These are phyloP conservation scores for Zelostemma sp. DNA, from an alignment of 1,140 invertebrate species.

Conservation along the genomic window DNA sequence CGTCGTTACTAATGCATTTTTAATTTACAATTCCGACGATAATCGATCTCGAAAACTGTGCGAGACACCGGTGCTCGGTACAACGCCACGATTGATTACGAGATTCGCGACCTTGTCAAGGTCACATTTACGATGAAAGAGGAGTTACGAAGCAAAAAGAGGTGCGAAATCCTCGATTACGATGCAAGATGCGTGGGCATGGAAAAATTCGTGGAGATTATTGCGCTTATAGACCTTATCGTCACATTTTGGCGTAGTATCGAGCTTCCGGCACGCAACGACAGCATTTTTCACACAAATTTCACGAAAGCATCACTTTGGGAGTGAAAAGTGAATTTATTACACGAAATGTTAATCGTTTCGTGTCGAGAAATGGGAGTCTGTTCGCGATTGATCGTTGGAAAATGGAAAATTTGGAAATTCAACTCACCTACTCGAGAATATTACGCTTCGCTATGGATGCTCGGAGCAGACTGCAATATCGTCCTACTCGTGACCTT, in stretches of 20 bases:
- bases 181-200: too few species aligned
- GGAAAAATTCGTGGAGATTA: slow-evolving; percentile 9
- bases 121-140: slow-evolving; percentile 19
- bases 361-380: not conserved
- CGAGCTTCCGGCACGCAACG: slow-evolving; percentile 21
- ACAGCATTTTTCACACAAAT: slow-evolving; percentile 7
- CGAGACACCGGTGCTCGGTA: slow-evolving; percentile 12
- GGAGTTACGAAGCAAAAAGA: not conserved
- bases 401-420: slow-evolving; percentile 1
- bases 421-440: slow-evolving; percentile 28
- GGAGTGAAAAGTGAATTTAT: not conserved
- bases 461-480: slow-evolving; percentile 43
- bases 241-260: slow-evolving; percentile 15
- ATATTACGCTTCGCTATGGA: slow-evolving; percentile 26
- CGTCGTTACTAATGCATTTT: not conserved
- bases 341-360: not conserved
- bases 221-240: slow-evolving; percentile 17
- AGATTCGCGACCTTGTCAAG: slow-evolving; percentile 34
- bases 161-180: not conserved
- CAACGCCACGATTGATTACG: slow-evolving; percentile 2
- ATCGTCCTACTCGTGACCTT: slow-evolving; percentile 40
- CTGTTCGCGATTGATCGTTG: not conserved
- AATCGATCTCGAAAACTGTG: not conserved
- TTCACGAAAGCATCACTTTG: slow-evolving; percentile 12
- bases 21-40: not conserved